phyloP scores from a whole-genome alignment of 1,140 invertebrate genomes.

The Polypedilum vanderplanki region DNA sequence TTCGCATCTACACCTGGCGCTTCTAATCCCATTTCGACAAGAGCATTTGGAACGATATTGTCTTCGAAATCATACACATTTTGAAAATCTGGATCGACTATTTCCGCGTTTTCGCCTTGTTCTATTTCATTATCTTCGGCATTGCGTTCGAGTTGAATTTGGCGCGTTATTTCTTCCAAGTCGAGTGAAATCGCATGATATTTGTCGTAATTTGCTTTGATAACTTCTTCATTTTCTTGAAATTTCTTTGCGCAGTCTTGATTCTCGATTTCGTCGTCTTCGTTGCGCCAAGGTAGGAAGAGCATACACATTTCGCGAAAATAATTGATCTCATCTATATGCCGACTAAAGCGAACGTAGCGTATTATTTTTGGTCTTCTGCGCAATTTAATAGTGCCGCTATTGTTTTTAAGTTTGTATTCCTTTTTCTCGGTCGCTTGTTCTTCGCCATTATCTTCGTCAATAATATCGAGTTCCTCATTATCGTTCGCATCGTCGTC shows the following conservation, averaged over 20 bases:
- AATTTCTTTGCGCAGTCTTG: not conserved
- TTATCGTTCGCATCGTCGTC: too few relatives aligned
- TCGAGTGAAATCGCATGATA: not conserved
- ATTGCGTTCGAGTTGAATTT: not conserved
- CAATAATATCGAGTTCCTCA: too few relatives aligned
- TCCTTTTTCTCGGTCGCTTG: too few relatives aligned
- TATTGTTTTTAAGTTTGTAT: too few relatives aligned
- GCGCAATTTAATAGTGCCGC: too few relatives aligned
- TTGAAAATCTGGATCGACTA: not conserved
- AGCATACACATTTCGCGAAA: too few relatives aligned
- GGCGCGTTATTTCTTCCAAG: not conserved
- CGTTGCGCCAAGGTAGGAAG: too few relatives aligned
- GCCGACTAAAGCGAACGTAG: too few relatives aligned
- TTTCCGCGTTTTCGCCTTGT: not conserved
- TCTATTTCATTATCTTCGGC: not conserved
- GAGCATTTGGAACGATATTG: not conserved
- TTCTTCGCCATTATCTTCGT: too few relatives aligned
- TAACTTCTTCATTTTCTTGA: not conserved
- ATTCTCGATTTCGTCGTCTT: not conserved
- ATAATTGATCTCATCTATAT: too few relatives aligned
- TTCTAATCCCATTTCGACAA: too few relatives aligned
- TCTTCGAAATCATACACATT: not conserved
- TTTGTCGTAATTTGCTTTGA: not conserved
- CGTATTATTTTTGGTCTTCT: too few relatives aligned
- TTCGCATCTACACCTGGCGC: not conserved